Evolutionary conservation across 2,888 invertebrate genomes (phyloP), one percentile per base, ranked within the genome.

Genomic region (Caenorhabditis zanzibari): DNA sequence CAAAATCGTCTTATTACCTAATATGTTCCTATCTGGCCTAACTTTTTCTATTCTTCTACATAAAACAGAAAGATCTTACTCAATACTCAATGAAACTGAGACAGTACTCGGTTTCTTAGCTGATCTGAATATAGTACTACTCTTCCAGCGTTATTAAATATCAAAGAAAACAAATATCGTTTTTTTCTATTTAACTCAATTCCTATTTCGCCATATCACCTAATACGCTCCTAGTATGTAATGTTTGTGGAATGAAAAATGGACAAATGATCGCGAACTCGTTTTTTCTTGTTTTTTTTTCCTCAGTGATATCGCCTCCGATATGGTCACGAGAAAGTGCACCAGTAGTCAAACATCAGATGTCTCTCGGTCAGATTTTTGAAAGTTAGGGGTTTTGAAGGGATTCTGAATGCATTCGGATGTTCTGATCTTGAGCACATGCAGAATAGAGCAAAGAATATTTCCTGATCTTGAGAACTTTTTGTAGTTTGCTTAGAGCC

Each of bases 301-400:
- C 52, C 22, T 14, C 26, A 24, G 26, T 49, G 49, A 32, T 52
- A 47, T 32, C 19, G n/a, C 12, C 28, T 41, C 66, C 32, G 66
- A 49, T 66, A 49, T 38, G 38, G 66, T 66, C 66, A 66, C 66
- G 66, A 66, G 47, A 66, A 66, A 66, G 66, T 66, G 66, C 66
- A 66, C 19, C 66, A 66, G 66, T 66, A 66, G 66, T 16, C 66
- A 66, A 66, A 66, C 66, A 66, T 66, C 49, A 66, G 10, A 38
- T 22, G 9, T 19, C 32, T 32, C 22, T 32, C 10, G 10, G n/a
- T 10, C 22, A n/a, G 26, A 26, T 28, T 26, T 49, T 32, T 26
- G 19, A 49, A 64, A 28, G n/a, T 47, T 28, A 26, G 44, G 63
- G 63, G 22, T 22, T 26, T 22, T 22, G 28, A 9, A 6, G 7